Evolutionary conservation across 1,140 invertebrate species (phyloP), one percentile per base, ranked within the genome.

Genomic region (Zophobas atratus): DNA sequence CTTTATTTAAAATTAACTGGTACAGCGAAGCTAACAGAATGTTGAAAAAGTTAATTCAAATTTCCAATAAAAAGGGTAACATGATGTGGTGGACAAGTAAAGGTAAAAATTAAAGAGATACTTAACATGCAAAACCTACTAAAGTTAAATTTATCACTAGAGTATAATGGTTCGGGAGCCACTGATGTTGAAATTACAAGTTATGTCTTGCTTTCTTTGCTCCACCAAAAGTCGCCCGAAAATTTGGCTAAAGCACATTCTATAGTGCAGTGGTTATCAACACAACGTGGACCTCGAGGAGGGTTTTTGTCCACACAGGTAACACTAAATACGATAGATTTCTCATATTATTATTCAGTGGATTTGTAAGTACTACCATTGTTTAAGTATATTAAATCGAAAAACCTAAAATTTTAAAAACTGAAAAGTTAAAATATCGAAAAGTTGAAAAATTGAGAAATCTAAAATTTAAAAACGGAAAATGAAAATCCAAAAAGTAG

Each of bases 211-310:
- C 84, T 94, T 48, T 89, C 92, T 20, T 86, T 91, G 49, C 80
- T 92, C 46, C 87, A 88, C 80, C 80, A 90, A 39, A 88, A 89
- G 1, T 89, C 88, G 1, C 86, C 90, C 38, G 88, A 88, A 2
- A 90, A 93, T 81, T 88, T 91, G 75, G 88, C 90, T 2, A 81
- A 88, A 38, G 90, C 90, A 6, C 83, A 88, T 48, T 87, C 88
- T 35, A 88, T 89, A 3, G 87, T 92, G 0, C 84, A 90, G 4
- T 94, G 93, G 92, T 86, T 95, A 73, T 89, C 90, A 1, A 88
- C 90, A 46, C 91, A 94, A 82, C 87, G 92, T 75, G 94, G 93
- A 84, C 85, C 90, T 2, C 86, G 90, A 43, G 94, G 94, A 41
- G 93, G 93, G 33, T 94, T 93, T 81, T 88, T 89, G 1, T 92